Evolutionary conservation across 1,140 invertebrate species (phyloP).

Genomic region (Drosophila novamexicana): DNA sequence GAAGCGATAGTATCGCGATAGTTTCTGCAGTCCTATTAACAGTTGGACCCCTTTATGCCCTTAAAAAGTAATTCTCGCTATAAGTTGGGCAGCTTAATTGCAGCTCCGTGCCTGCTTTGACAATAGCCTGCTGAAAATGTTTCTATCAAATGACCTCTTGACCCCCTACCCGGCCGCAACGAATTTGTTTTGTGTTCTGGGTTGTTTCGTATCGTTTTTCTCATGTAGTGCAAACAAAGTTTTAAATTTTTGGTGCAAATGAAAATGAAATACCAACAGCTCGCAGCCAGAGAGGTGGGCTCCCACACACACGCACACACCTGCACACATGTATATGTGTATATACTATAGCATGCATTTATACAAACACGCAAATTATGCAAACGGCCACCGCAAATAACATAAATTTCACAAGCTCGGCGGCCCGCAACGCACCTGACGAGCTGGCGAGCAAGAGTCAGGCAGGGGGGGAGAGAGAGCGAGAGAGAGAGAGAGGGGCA

Average conservation of each 20-base stretch:
- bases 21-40: too few relatives aligned
- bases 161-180: not conserved
- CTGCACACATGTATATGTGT: slow-evolving; percentile 8
- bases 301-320: slow-evolving; percentile 12
- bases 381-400: slow-evolving; percentile 81
- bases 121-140: slow-evolving; percentile 21
- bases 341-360: slow-evolving; percentile 48
- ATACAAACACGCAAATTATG: slow-evolving; percentile 81
- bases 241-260: slow-evolving; percentile 71
- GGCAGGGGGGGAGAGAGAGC: not conserved
- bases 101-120: slow-evolving; percentile 23
- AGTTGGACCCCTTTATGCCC: too few relatives aligned
- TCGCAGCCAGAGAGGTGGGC: slow-evolving; percentile 33
- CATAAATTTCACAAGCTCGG: slow-evolving; percentile 77
- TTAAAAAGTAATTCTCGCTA: too few relatives aligned
- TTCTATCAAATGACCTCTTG: slow-evolving; percentile 42
- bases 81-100: too few relatives aligned
- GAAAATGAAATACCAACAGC: slow-evolving; percentile 73
- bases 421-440: slow-evolving; percentile 72
- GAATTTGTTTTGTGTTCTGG: slow-evolving; percentile 29
- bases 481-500: not conserved
- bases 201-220: slow-evolving; percentile 50
- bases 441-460: slow-evolving; percentile 1
- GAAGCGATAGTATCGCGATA: too few relatives aligned
- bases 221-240: slow-evolving; percentile 53